These are phyloP conservation scores for Capitulum mitella DNA, from an alignment of 2,888 invertebrate genomes.

Conservation along the genomic window DNA sequence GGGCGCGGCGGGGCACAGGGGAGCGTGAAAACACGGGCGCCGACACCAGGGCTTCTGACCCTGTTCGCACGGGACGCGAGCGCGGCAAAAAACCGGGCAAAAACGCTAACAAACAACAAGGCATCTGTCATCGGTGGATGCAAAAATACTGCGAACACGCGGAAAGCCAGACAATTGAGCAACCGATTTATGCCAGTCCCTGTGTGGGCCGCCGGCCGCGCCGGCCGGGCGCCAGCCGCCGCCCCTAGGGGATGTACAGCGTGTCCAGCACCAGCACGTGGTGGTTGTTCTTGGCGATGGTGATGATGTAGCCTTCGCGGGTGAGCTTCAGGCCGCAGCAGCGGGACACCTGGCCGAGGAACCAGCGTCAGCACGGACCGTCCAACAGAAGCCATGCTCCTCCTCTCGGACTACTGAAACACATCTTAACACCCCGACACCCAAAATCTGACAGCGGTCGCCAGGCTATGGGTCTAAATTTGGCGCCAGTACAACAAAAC, in stretches of 20 bases:
- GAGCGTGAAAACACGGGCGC: background rate
- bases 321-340: constrained; percentile 97
- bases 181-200: constrained; percentile 11
- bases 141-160: constrained; percentile 15
- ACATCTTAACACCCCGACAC: no score
- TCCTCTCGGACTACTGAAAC: no score
- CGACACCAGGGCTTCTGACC: background rate
- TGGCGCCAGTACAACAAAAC: no score
- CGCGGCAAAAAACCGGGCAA: background rate
- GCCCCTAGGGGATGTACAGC: constrained; percentile 72
- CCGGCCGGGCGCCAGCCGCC: background rate
- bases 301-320: constrained; percentile 90
- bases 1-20: background rate
- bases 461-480: no score
- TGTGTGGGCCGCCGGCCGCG: background rate
- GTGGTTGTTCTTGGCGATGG: constrained; percentile 97
- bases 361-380: background rate
- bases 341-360: constrained; percentile 68
- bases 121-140: constrained; percentile 9
- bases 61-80: background rate
- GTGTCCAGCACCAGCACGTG: constrained; percentile 94
- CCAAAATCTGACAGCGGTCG: no score
- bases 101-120: constrained; percentile 23
- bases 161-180: constrained; percentile 22
- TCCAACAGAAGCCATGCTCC: no score